A percentile compares a stretch with the other conserved stretches of the same genome.
Conservation (phyloP, 2,888 invertebrate species). For the Spodoptera exigua region DNA sequence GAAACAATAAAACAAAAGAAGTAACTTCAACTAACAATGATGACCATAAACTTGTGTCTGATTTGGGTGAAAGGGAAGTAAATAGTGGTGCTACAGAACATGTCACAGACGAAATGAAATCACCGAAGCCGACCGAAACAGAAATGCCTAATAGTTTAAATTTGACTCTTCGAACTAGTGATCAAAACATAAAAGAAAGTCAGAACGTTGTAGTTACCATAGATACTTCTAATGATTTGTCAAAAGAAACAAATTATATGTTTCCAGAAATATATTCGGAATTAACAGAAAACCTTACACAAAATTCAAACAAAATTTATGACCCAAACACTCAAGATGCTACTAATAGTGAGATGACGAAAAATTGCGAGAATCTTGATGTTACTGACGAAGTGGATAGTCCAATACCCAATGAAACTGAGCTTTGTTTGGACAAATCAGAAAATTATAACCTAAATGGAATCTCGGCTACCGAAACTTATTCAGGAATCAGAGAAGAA, state of each 20-base stretch:
- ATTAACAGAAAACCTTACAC: conserved; percentile 9
- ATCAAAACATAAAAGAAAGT: conserved; percentile 9
- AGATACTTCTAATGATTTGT: background rate
- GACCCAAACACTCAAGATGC: conserved; percentile 13
- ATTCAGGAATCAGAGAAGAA: background rate
- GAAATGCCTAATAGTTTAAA: conserved; percentile 12
- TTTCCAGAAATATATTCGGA: conserved; percentile 7
- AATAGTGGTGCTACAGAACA: background rate
- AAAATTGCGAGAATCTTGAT: background rate
- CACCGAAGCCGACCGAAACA: background rate
- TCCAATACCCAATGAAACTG: conserved; percentile 1
- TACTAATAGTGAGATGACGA: background rate
- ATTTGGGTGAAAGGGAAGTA: no score
- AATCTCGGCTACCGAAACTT: conserved; percentile 1
- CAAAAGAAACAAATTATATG: conserved; percentile 13
- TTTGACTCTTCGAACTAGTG: conserved; percentile 5
- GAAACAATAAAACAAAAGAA: conserved; percentile 8
- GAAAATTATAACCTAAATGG: conserved; percentile 7
- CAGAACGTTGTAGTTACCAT: background rate
- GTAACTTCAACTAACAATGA: conserved; percentile 11
- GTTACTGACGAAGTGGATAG: conserved; percentile 2
- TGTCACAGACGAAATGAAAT: conserved; percentile 6
- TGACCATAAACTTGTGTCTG: background rate
- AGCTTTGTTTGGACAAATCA: background rate
- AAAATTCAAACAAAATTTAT: conserved; percentile 13